Evolutionary conservation across 2,888 invertebrate species (phyloP), one percentile per base, ranked within the genome.

Genomic region (Microctonus hyperodae): DNA sequence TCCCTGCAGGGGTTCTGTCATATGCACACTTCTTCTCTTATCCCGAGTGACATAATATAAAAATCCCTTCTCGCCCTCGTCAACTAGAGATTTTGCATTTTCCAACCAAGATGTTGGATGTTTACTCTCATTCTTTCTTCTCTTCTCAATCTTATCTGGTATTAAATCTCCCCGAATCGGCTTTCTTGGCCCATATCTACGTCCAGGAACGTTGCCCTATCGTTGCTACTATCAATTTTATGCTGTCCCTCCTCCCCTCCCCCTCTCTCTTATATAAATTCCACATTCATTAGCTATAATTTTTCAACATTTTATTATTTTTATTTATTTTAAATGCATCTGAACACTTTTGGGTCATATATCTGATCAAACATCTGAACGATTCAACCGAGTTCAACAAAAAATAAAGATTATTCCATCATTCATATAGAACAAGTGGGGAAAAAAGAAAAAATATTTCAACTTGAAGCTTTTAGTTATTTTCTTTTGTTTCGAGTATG

Each of bases 121-220:
- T 81, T 81, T 81, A 80, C 80, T 76, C 70, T 74, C 73, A 72
- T 73, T 63, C 74, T 70, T 65, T 70, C 66, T 65, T 70, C 66
- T 67, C 64, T 70, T 67, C 68, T 80, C 80, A 80, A 81, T 81
- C 79, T 74, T 81, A 81, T 81, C 81, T 81, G 75, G 73, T 81
- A 81, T 81, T 81, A 81, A 81, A 81, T 81, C 81, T 78, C 74
- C 71, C 74, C 75, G 76, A 80, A 80, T 76, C 78, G 72, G 72
- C 69, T 76, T 76, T 75, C 71, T 72, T 70, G 59, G 67, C 62
- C 40, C 48, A 57, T 65, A 60, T 63, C 65, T 72, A 72, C 74
- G 72, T 73, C 72, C 73, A 65, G 65, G 7, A 23, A 69, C 62
- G 66, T 71, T 72, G 64, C 63, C 55, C 37, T 51, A 56, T 44